Base-by-base conservation (phyloP, 2,797 vertebrate genomes). In the Paratrypauchen microcephalus region DNA sequence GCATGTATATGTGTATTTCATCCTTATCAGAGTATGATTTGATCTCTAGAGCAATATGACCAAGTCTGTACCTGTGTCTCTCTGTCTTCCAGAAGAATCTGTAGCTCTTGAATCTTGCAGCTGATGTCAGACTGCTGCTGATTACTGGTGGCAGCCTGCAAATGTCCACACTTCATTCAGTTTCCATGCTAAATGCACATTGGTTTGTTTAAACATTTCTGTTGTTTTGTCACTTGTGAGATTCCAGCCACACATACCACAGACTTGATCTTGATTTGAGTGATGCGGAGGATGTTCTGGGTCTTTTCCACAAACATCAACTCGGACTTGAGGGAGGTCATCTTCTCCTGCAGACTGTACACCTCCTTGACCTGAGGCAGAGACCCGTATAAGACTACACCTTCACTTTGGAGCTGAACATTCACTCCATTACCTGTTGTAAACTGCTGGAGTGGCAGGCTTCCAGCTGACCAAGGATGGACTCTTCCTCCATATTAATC, bases 261-360 rank as follows among this genome's bases (percentile, higher is more conserved):
- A 16, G 90, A 75, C 78, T 93, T 96, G 70, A 98, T 94, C 65
- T 92, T 91, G 70, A 95, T 81, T 73, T 83, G 92, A 0, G 94
- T 82, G 61, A 89, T 94, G 32, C 79, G 90, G 74, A 97, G 67
- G 4, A 91, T 66, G 0, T 79, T 79, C 47, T 93, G 90, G 64
- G 93, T 87, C 69, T 94, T 93, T 83, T 95, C 93, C 52, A 88
- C 61, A 76, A 98, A 97, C 48, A 81, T 87, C 50, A 91, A 77
- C 83, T 94, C 92, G 39, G 82, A 64, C 1, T 81, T 88, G 6
- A 95, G 74, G 54, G 73, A 72, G 57, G 13, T 75, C 4, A 96
- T 89, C 76, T 92, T 96, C 64, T 80, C 94, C 79, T 95, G 91
- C 68, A 92, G 84, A 19, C 80, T 84, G 24, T 92, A 89, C 19